phyloP scores from a whole-genome alignment of 2,888 invertebrate species.

The Lochmaea crataegi region DNA sequence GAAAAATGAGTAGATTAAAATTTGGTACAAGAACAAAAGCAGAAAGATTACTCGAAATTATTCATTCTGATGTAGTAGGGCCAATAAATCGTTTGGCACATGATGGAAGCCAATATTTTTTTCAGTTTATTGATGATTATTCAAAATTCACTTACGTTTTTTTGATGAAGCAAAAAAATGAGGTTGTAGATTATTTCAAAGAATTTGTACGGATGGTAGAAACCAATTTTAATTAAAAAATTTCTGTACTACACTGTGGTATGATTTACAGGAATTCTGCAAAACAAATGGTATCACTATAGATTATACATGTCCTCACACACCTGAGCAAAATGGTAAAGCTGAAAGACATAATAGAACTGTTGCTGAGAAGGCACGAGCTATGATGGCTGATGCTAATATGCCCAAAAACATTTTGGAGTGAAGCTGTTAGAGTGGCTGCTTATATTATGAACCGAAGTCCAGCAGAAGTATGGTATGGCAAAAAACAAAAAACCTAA shows the following conservation, averaged over 20 bases:
- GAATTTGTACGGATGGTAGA: too few species aligned
- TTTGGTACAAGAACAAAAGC: not conserved
- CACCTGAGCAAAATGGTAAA: not conserved
- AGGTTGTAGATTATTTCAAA: not conserved
- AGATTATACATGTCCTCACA: conserved; percentile 13
- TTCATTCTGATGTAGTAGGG: not conserved
- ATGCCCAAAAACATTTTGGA: not conserved
- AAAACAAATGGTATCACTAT: too few species aligned
- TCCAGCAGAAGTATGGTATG: not conserved
- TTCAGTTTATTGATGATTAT: not conserved
- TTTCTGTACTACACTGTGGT: too few species aligned
- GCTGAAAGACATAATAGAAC: not conserved
- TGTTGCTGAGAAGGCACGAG: not conserved
- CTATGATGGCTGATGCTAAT: not conserved
- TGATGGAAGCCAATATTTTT: not conserved
- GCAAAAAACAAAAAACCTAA: not conserved
- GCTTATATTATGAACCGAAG: not conserved
- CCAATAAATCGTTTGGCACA: not conserved
- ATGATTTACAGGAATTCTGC: too few species aligned
- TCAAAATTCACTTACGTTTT: not conserved
- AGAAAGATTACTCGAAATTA: not conserved
- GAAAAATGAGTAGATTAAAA: not conserved
- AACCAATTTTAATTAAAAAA: too few species aligned
- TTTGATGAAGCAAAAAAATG: conserved; percentile 18
- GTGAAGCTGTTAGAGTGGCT: not conserved